Evolutionary conservation across 2,888 invertebrate species (phyloP).

Genomic region (Drosophila lutescens): DNA sequence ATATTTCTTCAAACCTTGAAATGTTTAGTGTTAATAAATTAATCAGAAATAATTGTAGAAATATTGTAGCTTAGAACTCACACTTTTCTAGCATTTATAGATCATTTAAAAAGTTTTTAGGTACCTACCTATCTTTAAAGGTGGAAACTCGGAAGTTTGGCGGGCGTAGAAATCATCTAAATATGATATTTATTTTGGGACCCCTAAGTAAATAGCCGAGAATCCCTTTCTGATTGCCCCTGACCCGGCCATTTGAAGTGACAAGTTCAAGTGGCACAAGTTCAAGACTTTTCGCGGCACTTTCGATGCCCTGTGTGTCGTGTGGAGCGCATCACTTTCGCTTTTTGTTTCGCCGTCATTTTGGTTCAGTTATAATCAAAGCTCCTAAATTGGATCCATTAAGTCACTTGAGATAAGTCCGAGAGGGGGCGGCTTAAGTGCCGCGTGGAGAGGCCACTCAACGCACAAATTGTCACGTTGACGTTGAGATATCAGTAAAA

Average conservation of each 20-base stretch:
- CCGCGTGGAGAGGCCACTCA: conserved; percentile 39
- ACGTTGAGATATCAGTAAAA: conserved; percentile 44
- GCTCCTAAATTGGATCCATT: conserved; percentile 69
- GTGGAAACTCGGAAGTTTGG: no score
- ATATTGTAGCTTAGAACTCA: no score
- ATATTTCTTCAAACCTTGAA: no score
- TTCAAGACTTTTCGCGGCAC: conserved; percentile 37
- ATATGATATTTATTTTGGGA: background rate
- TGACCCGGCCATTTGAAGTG: conserved; percentile 26
- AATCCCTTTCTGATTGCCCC: conserved; percentile 27
- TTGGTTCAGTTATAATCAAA: conserved; percentile 47
- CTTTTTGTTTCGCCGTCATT: conserved; percentile 52
- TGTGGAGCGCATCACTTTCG: conserved; percentile 53
- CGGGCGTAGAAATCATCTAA: no score
- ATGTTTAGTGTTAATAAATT: no score
- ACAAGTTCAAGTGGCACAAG: conserved; percentile 45
- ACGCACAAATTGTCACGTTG: conserved; percentile 32
- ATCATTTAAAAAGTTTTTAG: no score
- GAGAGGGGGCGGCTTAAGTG: conserved; percentile 42
- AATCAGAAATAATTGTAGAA: no score
- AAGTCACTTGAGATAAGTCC: conserved; percentile 67
- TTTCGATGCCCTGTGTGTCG: conserved; percentile 36
- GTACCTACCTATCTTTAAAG: no score
- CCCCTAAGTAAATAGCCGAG: no score
- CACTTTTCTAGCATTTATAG: no score